phyloP scores from a whole-genome alignment of 2,113 vertebrate species.

The Catharus bicknelli region DNA sequence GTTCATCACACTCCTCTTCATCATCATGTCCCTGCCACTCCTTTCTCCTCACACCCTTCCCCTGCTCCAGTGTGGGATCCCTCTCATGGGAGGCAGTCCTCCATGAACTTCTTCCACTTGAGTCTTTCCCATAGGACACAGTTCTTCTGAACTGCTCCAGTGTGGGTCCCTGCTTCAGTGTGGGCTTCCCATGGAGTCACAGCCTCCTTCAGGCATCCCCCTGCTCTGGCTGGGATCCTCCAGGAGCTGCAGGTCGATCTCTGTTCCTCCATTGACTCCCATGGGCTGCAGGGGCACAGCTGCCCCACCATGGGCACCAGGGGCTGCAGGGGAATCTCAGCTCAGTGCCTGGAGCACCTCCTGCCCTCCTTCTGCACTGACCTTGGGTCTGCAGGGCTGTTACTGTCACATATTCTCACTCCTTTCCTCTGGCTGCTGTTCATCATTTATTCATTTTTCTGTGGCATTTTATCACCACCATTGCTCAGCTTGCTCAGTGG shows the following conservation, averaged over 20 bases:
- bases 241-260: not conserved
- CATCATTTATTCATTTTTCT: not conserved
- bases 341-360: not conserved
- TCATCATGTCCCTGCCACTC: not conserved
- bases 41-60: not conserved
- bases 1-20: not conserved
- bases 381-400: not conserved
- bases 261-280: accelerated
- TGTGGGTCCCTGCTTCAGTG: not conserved
- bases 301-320: not conserved
- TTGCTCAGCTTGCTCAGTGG: not conserved
- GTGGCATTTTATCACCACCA: not conserved
- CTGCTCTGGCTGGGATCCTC: not conserved
- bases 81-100: not conserved
- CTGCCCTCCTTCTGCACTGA: not conserved
- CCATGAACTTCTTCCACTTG: not conserved
- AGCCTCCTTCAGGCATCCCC: not conserved
- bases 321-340: not conserved
- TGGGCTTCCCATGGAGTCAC: not conserved
- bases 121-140: not conserved
- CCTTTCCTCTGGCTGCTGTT: not conserved
- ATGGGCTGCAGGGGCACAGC: not conserved
- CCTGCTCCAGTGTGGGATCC: not conserved
- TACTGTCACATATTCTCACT: not conserved
- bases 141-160: not conserved